Evolutionary conservation across 2,113 vertebrate genomes (phyloP).

Genomic region (Brachionichthys hirsutus): DNA sequence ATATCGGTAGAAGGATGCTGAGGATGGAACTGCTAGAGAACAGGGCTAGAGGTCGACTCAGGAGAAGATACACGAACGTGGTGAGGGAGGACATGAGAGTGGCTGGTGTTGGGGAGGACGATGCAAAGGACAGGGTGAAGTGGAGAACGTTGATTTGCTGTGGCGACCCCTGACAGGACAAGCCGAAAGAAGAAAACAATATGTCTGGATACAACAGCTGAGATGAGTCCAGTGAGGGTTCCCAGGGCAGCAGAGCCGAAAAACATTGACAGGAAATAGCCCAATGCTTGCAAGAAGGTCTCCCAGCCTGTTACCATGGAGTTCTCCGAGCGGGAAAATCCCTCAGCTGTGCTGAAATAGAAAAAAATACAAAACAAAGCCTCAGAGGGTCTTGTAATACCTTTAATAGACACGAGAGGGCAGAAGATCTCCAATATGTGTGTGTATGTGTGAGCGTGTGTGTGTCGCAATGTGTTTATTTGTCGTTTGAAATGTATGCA

Average conservation of each 20-base stretch:
- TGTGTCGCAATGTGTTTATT: neutral
- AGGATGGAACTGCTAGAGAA: no score
- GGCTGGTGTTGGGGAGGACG: no score
- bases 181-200: no score
- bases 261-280: conserved; percentile 98
- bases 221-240: conserved; percentile 97
- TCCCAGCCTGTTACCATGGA: conserved; percentile 90
- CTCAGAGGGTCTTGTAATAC: conserved; percentile 11
- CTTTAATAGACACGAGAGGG: conserved; percentile 50
- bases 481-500: neutral
- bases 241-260: conserved; percentile 96
- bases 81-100: no score
- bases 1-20: no score
- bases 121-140: no score
- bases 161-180: no score
- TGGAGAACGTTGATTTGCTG: no score
- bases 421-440: conserved; percentile 33
- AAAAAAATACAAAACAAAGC: neutral
- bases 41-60: no score
- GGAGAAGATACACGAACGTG: no score
- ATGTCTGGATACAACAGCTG: conserved; percentile 91
- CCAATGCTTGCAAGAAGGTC: conserved; percentile 91
- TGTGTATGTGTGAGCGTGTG: no score
- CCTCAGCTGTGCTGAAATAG: conserved; percentile 90
- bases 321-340: conserved; percentile 88